These are phyloP conservation scores for Peromyscus eremicus DNA, from an alignment of 2,797 vertebrate genomes.

Conservation along the genomic window DNA sequence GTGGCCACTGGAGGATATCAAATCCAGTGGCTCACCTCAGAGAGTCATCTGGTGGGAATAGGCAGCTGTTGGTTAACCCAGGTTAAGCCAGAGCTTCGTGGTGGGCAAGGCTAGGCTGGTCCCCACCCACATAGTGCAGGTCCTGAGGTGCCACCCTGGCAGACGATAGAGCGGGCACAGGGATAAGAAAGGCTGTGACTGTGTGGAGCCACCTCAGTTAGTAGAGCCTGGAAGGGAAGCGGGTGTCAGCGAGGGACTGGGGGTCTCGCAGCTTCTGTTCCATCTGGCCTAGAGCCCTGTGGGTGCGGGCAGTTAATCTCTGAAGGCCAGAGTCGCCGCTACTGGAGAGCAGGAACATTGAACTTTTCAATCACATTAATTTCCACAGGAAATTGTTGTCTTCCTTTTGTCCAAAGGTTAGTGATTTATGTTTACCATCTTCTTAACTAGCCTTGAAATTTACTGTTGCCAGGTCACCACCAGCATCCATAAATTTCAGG, in stretches of 20 bases:
- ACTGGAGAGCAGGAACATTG: slow-evolving; percentile 76
- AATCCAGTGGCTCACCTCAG: not conserved
- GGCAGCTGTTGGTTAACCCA: not conserved
- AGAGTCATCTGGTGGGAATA: not conserved
- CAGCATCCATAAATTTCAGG: slow-evolving; percentile 72
- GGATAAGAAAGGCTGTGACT: not conserved
- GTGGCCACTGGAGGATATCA: not conserved
- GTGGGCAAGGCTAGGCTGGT: not conserved
- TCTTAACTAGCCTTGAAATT: slow-evolving; percentile 81
- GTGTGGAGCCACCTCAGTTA: not conserved
- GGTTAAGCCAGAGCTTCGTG: not conserved
- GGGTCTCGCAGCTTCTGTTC: not conserved
- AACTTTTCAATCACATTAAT: slow-evolving; percentile 84
- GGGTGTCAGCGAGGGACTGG: not conserved
- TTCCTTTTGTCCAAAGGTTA: slow-evolving; percentile 82
- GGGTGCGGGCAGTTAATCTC: slow-evolving; percentile 75
- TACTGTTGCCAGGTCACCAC: slow-evolving; percentile 79
- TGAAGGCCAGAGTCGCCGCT: slow-evolving; percentile 66
- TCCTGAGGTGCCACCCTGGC: not conserved
- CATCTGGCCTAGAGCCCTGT: not conserved
- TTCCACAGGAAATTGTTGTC: slow-evolving; percentile 84
- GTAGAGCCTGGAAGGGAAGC: not conserved
- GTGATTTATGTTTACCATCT: slow-evolving; percentile 84
- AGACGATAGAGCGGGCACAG: not conserved
- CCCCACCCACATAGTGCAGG: not conserved